Base-by-base conservation (phyloP, 2,797 vertebrate species). In the Thunnus albacares region DNA sequence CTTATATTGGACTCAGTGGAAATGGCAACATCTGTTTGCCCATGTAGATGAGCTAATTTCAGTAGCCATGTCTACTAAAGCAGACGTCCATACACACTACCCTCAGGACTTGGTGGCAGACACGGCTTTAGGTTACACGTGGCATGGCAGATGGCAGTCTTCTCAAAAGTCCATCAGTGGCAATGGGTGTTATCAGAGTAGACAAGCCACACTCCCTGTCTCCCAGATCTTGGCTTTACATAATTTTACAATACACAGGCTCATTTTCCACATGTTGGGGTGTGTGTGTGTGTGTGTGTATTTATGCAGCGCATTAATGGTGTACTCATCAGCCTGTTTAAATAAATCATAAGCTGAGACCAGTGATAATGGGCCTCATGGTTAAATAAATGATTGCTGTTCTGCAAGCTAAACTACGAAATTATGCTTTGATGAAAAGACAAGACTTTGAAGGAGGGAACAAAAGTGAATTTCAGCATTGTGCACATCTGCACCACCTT, bases 21-120 rank as follows among this genome's bases (percentile, higher is more conserved):
- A 87, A 93, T 75, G 72, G 71, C 68, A 94, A 95, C 95, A 96
- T 95, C 95, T 96, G 95, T 89, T 96, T 77, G 87, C 84, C 79
- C 85, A 53, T 92, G 93, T 94, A 93, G 89, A 93, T 73, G 88
- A 90, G 92, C 91, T 93, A 77, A 93, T 94, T 95, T 93, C 87
- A 41, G 86, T 85, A 51, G 90, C 83, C 72, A 92, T 84, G 88
- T 89, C 87, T 83, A 92, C 88, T 87, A 91, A 90, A 92, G 89
- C 92, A 93, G 92, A 92, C 93, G 88, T 89, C 91, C 90, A 87
- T 90, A 89, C 90, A 94, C 93, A 92, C 88, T 81, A 79, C 89
- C 92, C 90, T 41, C 79, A 89, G 94, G 93, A 94, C 89, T 70
- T 51, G 69, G 84, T 83, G 84, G 87, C 93, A 93, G 91, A 86